Evolutionary conservation across 2,888 invertebrate species (phyloP), one percentile per base, ranked within the genome.

Genomic region (Nezara viridula): DNA sequence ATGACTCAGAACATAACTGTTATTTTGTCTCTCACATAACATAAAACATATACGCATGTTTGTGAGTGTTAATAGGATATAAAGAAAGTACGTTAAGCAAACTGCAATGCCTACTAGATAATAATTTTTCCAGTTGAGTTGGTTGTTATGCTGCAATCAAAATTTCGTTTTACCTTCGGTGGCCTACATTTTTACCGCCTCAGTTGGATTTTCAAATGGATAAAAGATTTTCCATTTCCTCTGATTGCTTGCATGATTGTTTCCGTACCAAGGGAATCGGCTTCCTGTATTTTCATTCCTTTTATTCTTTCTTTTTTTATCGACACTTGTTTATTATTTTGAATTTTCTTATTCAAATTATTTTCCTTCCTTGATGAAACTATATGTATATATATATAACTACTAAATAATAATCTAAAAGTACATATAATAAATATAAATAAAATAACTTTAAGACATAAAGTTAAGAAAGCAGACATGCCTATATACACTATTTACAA

Each of bases 211-310:
- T 73, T 19, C 66, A 81, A 81, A 47, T 40, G 81, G 81, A 47
- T 44, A 44, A 81, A 81, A 81, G 81, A 81, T 44, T 81, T 81
- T 81, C 40, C 44, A 81, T 81, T 14, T 12, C 40, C 44, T 44
- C 81, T 81, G 81, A 81, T 81, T 81, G 81, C n/a, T 81, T 40
- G 81, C 81, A 40, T 81, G 81, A 81, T 81, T 81, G 81, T 81
- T 81, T 81, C 81, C 81, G 40, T 47, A n/a, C 44, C 81, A 12
- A 40, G 44, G 24, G n/a, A 81, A 81, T 47, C 81, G 81, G 44
- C 40, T 44, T 81, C n/a, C 66, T 73, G n/a, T 81, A 81, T 81
- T 44, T 81, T 44, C 40, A 37, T 24, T 77, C 24, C n/a, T 44
- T n/a, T 44, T 6, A 12, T n/a, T 19, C 10, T 19, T 73, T 37